Percentiles rank a stretch among this genome's conserved stretches.
Evolutionary conservation across 1,140 invertebrate genomes (phyloP).

Genomic region (Trichonephila clavata): DNA sequence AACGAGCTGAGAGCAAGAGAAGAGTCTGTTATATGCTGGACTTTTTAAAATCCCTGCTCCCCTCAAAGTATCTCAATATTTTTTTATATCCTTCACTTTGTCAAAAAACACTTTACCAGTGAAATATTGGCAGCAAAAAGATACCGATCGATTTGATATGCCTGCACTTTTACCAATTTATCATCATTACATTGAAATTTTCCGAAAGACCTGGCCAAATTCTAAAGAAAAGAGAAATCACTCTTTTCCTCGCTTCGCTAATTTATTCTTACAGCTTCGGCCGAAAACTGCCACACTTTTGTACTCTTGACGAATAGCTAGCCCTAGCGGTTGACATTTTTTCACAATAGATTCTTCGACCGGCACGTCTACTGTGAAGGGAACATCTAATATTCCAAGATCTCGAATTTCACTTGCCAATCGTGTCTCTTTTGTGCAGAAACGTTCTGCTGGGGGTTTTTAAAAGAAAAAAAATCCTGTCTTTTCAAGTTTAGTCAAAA

Average conservation of each 20-base stretch:
- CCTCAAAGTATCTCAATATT: too few relatives aligned
- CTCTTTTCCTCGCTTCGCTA: background rate
- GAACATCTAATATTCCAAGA: constrained; percentile 30
- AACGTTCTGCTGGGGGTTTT: background rate
- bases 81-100: background rate
- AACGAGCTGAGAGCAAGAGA: too few relatives aligned
- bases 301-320: constrained; percentile 15
- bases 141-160: constrained; percentile 29
- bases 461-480: background rate
- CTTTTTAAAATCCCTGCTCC: too few relatives aligned
- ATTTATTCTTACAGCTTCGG: constrained; percentile 28
- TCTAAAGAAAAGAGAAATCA: background rate
- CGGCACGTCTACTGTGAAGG: background rate
- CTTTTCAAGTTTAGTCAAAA: background rate
- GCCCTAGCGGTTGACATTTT: background rate
- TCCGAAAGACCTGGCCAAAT: constrained; percentile 1
- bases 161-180: constrained; percentile 1
- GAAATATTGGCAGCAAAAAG: constrained; percentile 43
- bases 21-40: too few relatives aligned
- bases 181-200: constrained; percentile 36
- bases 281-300: constrained; percentile 1
- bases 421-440: background rate
- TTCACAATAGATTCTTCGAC: constrained; percentile 17
- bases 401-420: constrained; percentile 51
- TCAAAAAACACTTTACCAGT: background rate